Percentiles rank a stretch among this genome's conserved stretches.
Conservation (phyloP, 2,113 vertebrate genomes). For the Hemibagrus wyckioides region DNA sequence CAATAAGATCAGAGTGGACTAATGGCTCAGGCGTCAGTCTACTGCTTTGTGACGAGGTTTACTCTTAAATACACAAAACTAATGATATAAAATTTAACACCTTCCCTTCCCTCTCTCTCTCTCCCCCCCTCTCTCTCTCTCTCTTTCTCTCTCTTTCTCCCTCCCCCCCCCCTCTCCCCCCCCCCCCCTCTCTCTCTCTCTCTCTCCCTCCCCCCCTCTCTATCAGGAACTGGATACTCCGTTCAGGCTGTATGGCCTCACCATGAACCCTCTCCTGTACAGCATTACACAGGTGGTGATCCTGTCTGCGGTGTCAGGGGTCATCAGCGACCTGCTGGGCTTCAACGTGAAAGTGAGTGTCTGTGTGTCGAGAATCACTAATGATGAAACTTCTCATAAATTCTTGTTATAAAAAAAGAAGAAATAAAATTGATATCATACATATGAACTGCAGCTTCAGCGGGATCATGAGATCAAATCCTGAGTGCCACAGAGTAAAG, state of each 20-base stretch:
- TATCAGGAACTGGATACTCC: slow-evolving; percentile 90
- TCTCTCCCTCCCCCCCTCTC: not conserved
- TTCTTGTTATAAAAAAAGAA: not conserved
- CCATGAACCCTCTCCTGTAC: slow-evolving; percentile 98
- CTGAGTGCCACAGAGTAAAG: too few species aligned
- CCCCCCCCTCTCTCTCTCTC: not conserved
- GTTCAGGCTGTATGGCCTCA: slow-evolving; percentile 92
- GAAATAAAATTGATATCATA: not conserved
- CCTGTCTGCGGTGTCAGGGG: slow-evolving; percentile 95
- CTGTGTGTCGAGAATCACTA: not conserved
- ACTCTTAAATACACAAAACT: not conserved
- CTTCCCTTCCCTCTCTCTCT: not conserved
- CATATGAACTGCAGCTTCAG: too few species aligned
- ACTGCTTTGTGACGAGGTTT: not conserved
- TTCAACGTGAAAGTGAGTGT: slow-evolving; percentile 94
- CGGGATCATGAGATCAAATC: too few species aligned
- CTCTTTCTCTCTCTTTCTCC: too few species aligned
- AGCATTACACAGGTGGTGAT: slow-evolving; percentile 99
- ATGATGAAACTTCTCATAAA: not conserved
- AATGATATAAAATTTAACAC: not conserved
- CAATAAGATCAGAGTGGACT: too few species aligned
- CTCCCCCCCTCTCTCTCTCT: not conserved
- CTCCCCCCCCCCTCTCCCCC: too few species aligned
- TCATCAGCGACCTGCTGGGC: slow-evolving; percentile 96
- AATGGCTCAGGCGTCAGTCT: too few species aligned